Percentiles rank a stretch among this genome's conserved stretches.
phyloP scores from a whole-genome alignment of 2,113 vertebrate species.

The Ornithorhynchus anatinus region DNA sequence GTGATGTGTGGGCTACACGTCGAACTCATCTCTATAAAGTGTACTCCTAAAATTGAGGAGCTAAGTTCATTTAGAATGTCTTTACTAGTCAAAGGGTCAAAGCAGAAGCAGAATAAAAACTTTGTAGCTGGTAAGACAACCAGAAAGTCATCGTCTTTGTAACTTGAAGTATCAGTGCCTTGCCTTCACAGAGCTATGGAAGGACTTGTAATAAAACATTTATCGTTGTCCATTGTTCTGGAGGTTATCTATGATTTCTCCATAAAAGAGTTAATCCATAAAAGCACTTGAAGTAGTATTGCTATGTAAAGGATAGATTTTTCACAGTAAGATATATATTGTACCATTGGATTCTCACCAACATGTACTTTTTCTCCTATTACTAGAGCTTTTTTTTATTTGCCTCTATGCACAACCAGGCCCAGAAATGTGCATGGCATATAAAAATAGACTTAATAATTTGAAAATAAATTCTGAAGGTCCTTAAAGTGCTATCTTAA shows the following conservation, averaged over 20 bases:
- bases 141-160: constrained; percentile 4
- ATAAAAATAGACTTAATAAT: not conserved
- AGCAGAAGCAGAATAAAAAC: constrained; percentile 7
- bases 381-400: not conserved
- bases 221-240: constrained; percentile 8
- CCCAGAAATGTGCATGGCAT: not conserved
- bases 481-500: not conserved
- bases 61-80: constrained; percentile 24
- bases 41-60: constrained; percentile 44
- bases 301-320: not conserved
- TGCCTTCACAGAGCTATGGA: not conserved
- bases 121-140: not conserved
- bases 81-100: constrained; percentile 26
- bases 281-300: not conserved
- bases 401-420: not conserved
- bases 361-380: not conserved
- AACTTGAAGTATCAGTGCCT: not conserved
- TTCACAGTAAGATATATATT: not conserved
- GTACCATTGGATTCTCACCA: not conserved
- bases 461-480: not conserved
- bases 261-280: not conserved
- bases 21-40: constrained; percentile 21
- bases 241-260: not conserved
- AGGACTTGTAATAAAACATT: not conserved
- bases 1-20: constrained; percentile 44